These are phyloP conservation scores for Pelmatolapia mariae DNA, from an alignment of 2,113 vertebrate species.

Conservation along the genomic window DNA sequence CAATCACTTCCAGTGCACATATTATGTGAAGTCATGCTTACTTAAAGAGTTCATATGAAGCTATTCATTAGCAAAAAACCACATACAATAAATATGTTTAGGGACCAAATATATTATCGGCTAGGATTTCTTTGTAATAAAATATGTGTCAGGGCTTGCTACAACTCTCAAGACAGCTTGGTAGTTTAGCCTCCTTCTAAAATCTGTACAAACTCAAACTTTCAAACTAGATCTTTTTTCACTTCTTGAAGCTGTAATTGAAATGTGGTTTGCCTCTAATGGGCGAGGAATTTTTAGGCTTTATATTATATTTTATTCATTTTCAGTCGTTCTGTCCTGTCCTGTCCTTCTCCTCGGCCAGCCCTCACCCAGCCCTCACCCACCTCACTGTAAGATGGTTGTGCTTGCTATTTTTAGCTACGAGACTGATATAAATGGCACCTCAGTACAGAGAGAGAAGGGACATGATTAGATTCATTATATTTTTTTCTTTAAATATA, in stretches of 20 bases:
- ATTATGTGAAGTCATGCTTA: not conserved
- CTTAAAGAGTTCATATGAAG: not conserved
- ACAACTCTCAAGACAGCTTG: not conserved
- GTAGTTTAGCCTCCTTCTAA: not conserved
- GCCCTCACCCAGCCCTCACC: constrained; percentile 11
- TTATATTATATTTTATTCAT: not conserved
- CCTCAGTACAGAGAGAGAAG: constrained; percentile 24
- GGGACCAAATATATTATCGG: not conserved
- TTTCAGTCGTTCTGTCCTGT: not conserved
- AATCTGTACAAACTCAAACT: not conserved
- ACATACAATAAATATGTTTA: not conserved
- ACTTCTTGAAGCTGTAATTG: not conserved
- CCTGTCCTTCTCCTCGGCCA: not conserved
- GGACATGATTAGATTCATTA: constrained; percentile 33
- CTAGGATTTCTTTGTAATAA: not conserved
- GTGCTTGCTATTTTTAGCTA: constrained; percentile 67
- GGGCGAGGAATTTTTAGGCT: not conserved
- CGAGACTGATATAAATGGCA: constrained; percentile 60
- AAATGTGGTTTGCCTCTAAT: not conserved
- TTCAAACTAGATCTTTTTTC: not conserved
- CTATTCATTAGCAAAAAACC: not conserved
- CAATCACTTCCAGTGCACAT: not conserved
- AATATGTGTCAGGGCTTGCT: not conserved
- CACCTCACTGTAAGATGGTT: constrained; percentile 45
- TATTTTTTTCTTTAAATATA: not conserved